Conservation (phyloP, 1,140 invertebrate genomes). For the Drosophila sproati region DNA sequence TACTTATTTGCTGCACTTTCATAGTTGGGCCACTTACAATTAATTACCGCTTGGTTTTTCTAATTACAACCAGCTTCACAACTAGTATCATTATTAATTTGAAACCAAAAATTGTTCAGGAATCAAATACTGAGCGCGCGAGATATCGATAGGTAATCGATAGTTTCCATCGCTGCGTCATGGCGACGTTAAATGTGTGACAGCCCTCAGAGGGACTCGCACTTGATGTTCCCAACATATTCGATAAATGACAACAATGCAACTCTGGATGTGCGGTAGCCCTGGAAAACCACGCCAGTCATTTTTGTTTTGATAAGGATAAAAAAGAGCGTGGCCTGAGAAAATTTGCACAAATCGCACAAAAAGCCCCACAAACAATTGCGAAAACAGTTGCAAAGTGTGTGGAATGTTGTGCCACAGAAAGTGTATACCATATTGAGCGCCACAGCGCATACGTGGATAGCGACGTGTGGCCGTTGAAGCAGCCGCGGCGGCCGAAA, state of each 20-base stretch:
- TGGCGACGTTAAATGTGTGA: background rate
- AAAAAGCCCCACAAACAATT: slow-evolving; percentile 48
- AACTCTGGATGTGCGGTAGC: slow-evolving; percentile 57
- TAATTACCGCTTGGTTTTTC: no score
- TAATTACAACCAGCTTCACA: slow-evolving; percentile 1
- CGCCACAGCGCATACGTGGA: slow-evolving; percentile 66
- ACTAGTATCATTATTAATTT: background rate
- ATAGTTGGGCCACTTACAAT: no score
- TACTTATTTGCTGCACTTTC: no score
- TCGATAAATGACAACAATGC: slow-evolving; percentile 53
- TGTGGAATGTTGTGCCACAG: slow-evolving; percentile 52
- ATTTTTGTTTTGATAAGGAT: slow-evolving; percentile 85
- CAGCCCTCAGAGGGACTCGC: slow-evolving; percentile 15
- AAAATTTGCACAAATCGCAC: slow-evolving; percentile 63
- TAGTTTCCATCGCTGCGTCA: background rate
- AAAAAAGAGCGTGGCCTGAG: slow-evolving; percentile 77
- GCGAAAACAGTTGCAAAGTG: slow-evolving; percentile 58
- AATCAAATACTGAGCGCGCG: no score
- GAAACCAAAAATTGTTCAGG: no score
- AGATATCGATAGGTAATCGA: slow-evolving; percentile 13
- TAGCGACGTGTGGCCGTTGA: slow-evolving; percentile 61
- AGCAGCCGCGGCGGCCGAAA: slow-evolving; percentile 56
- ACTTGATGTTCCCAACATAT: slow-evolving; percentile 2
- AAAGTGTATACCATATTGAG: slow-evolving; percentile 50
- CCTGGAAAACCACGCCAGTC: slow-evolving; percentile 83